Percentiles rank a stretch among this genome's conserved stretches.
Evolutionary conservation across 2,888 invertebrate species (phyloP).

Genomic region (Lepeophtheirus nordmannii): DNA sequence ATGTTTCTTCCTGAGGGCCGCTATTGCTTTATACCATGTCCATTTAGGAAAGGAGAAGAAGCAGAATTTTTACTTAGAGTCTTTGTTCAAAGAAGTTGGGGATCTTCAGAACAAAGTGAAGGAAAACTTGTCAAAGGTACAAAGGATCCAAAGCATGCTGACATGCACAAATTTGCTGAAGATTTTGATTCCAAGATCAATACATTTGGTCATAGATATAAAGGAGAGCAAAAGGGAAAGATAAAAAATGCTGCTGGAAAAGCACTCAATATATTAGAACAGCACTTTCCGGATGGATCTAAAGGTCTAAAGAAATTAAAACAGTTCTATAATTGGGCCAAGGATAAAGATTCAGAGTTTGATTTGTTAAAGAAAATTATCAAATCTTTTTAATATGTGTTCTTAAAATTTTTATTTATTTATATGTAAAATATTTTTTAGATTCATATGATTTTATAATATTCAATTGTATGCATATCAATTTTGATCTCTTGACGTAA

Average conservation of each 20-base stretch:
- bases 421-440: no score
- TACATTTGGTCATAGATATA: not conserved
- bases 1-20: conserved; percentile 25
- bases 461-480: no score
- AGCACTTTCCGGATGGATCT: conserved; percentile 8
- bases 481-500: no score
- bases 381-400: conserved; percentile 4
- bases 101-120: conserved; percentile 8
- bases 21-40: conserved; percentile 27
- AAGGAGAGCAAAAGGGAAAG: not conserved
- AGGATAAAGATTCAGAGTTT: conserved; percentile 9
- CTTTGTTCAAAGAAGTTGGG: conserved; percentile 26
- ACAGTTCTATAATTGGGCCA: conserved; percentile 19
- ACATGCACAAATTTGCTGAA: not conserved
- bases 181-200: not conserved
- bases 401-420: not conserved
- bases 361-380: conserved; percentile 11
- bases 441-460: no score
- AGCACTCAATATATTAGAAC: conserved; percentile 9
- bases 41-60: conserved; percentile 25
- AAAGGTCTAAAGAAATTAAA: not conserved
- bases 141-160: not conserved
- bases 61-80: conserved; percentile 26
- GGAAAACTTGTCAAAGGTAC: conserved; percentile 6
- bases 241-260: not conserved